phyloP scores from a whole-genome alignment of 2,888 invertebrate genomes.

The Synanthedon andrenaeformis region DNA sequence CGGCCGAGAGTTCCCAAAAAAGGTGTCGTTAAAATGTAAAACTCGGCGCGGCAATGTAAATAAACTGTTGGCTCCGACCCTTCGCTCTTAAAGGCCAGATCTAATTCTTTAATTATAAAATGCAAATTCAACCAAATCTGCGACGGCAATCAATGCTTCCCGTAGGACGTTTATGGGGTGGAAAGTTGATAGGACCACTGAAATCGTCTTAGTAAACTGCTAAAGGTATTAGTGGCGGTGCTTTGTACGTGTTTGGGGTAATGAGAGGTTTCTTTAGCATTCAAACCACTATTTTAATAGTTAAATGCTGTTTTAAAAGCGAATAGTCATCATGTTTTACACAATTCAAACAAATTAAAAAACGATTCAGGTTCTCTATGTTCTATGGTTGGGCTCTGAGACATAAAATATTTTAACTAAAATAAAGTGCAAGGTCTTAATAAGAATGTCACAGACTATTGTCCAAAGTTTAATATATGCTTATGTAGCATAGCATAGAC shows the following conservation, averaged over 20 bases:
- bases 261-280: not conserved
- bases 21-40: conserved; percentile 43
- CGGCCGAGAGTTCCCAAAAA: not conserved
- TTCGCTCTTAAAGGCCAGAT: conserved; percentile 14
- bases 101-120: conserved; percentile 68
- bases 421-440: too few species aligned
- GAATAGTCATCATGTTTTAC: too few species aligned
- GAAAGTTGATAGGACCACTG: conserved; percentile 52
- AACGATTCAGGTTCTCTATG: too few species aligned
- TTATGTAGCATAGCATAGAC: too few species aligned
- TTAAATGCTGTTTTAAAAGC: not conserved
- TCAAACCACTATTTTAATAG: not conserved
- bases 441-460: too few species aligned
- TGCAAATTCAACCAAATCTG: conserved; percentile 48
- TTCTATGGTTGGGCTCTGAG: too few species aligned
- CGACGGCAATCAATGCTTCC: conserved; percentile 46
- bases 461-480: too few species aligned
- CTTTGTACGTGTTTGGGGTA: not conserved
- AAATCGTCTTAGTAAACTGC: conserved; percentile 23
- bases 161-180: conserved; percentile 52
- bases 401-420: too few species aligned
- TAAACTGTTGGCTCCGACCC: conserved; percentile 18
- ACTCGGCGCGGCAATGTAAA: conserved; percentile 35
- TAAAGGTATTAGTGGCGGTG: conserved; percentile 10
- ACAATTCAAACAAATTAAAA: too few species aligned